phyloP scores from a whole-genome alignment of 2,797 vertebrate species.

The Mycteria americana region DNA sequence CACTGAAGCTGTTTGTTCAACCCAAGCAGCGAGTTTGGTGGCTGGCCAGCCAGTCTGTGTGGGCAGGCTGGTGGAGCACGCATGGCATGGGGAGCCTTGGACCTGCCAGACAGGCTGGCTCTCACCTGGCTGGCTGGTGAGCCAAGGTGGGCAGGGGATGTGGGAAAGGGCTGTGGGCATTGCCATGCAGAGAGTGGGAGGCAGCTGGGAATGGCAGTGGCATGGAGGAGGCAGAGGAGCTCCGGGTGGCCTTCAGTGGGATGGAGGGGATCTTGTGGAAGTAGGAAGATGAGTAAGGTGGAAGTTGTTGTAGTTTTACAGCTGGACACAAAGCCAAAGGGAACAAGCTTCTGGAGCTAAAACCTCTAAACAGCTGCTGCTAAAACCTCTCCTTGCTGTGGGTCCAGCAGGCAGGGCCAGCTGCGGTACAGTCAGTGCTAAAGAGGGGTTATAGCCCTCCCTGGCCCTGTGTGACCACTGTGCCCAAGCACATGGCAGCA shows the following conservation, averaged over 20 bases:
- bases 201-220: background rate
- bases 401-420: background rate
- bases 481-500: background rate
- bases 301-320: background rate
- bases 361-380: background rate
- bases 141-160: background rate
- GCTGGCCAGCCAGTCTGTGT: background rate
- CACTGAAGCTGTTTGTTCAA: background rate
- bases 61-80: background rate
- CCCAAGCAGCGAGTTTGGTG: accelerated
- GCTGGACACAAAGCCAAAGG: background rate
- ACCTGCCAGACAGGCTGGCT: background rate
- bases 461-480: accelerated
- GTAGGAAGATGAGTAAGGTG: background rate
- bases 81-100: background rate
- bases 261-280: background rate
- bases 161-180: background rate
- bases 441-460: background rate
- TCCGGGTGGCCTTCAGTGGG: background rate
- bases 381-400: background rate
- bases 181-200: background rate
- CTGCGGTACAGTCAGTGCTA: background rate
- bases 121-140: background rate
- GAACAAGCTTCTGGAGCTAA: background rate
- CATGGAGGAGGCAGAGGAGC: background rate